Base-by-base conservation (phyloP, 2,888 invertebrate genomes). In the Protonemura montana region DNA sequence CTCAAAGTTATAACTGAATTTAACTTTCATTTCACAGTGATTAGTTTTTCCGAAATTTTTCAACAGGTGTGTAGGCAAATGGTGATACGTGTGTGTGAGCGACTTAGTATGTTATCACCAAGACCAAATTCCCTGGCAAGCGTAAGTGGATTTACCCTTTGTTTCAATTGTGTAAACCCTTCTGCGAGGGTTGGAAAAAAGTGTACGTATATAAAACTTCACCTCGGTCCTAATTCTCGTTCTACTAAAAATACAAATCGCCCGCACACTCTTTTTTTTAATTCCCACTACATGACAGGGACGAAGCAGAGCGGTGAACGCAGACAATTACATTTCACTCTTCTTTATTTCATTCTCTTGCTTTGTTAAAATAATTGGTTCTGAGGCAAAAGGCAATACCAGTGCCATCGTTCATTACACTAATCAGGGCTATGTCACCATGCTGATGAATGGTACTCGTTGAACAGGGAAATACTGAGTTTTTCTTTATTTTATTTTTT, bases 131-230 rank as follows among this genome's bases (percentile, higher is more conserved):
- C 30, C 1, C 28, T 81, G 81, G 28, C 81, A 81, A 30, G 28
- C 81, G 81, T 81, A 16, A 81, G 25, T 30, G 29, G 81, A 81
- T 29, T 30, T 28, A 81, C 5, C 81, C 29, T 30, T n/a, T 30
- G 81, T 30, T 30, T 81, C 29, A 81, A 81, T 30, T 81, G 30
- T 81, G 29, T 30, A 81, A 81, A 81, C 81, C 30, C 30, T 28
- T 30, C 30, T 13, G n/a, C 81, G 29, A n/a, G 81, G 30, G 81
- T 26, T 6, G 13, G 29, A n/a, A n/a, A 29, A 81, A 81, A 16
- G 59, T 59, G 59, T 59, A 21, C 21, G 13, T 59, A 21, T 59
- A 59, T 59, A 10, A 59, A 59, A 59, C 59, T 59, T 59, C 59
- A 59, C 7, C 59, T 13, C 13, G 59, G 6, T 59, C 59, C 59